Evolutionary conservation across 2,888 invertebrate species (phyloP).

Genomic region (Phalera bucephala): DNA sequence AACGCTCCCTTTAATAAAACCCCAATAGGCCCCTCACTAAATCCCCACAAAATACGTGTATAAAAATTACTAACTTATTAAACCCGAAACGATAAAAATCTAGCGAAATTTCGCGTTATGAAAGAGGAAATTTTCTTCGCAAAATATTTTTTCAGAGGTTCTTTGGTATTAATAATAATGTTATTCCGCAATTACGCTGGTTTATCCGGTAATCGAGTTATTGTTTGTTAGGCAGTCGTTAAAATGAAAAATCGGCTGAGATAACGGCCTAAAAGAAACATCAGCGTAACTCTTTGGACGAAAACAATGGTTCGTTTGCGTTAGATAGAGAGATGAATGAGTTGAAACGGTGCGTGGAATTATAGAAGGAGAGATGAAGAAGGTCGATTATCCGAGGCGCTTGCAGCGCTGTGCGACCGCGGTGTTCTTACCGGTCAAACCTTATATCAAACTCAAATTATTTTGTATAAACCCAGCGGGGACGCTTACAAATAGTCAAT

Average conservation of each 20-base stretch:
- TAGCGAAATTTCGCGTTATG: slow-evolving; percentile 10
- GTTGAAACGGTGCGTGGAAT: not conserved
- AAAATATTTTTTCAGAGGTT: slow-evolving; percentile 9
- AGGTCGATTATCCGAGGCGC: no score
- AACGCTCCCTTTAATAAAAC: not conserved
- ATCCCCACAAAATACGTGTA: not conserved
- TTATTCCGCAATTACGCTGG: slow-evolving; percentile 16
- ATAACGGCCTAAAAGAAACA: slow-evolving; percentile 3
- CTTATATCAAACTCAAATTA: no score
- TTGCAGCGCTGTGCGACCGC: no score
- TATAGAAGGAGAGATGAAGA: no score
- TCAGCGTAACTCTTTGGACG: slow-evolving; percentile 14
- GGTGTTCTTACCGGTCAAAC: no score
- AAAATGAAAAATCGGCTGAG: slow-evolving; percentile 19
- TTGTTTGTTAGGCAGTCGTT: slow-evolving; percentile 18
- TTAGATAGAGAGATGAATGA: slow-evolving; percentile 1
- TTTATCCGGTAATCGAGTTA: slow-evolving; percentile 27
- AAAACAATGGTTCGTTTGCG: slow-evolving; percentile 15
- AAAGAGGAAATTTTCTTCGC: slow-evolving; percentile 8
- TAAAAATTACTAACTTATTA: slow-evolving; percentile 22
- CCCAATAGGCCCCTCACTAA: not conserved
- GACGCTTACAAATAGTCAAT: no score
- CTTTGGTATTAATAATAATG: slow-evolving; percentile 11
- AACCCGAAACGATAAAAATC: slow-evolving; percentile 19
- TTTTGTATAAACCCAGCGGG: no score